Evolutionary conservation across 2,113 vertebrate species (phyloP), one percentile per base, ranked within the genome.

Genomic region (Pomatostomus ruficeps): DNA sequence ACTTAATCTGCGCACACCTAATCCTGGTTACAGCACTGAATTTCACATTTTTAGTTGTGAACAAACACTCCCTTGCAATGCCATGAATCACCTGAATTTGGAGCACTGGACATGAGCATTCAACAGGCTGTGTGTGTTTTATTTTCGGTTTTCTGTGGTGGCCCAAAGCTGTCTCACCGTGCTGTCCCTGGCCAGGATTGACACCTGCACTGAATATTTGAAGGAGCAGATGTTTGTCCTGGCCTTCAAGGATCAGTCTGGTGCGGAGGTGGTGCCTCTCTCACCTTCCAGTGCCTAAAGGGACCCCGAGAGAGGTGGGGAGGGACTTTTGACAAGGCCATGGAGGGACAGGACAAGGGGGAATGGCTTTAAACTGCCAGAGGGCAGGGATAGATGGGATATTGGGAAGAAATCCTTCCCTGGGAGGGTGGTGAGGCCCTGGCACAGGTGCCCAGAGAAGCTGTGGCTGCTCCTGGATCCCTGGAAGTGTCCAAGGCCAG

Each of bases 21-120:
- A 89, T 35, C n/a, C 36, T 0, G 0, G 20, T 36, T 43, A 25
- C 13, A 48, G 25, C 15, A 9, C 10, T 51, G 59, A n/a, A 4
- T 70, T n/a, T 76, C 21, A 10, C n/a, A 38, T 5, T 2, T n/a
- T 72, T 61, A 65, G 31, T 62, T 54, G 26, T 14, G 35, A 78
- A 45, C 15, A 93, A 88, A 65, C 33, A 3, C 21, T 61, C 35
- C 46, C 88, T 82, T 85, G 54, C 54, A 83, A 33, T 29, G 28
- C 43, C 3, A 2, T 1, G 14, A 54, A 25, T 66, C 49, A n/a
- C 42, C 33, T 70, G 49, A 43, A 54, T 87, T 85, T 62, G 57
- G 49, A 81, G 19, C 26, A 23, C 22, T 85, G 54, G 33, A 28
- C 21, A 9, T 7, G 55, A 75, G 6, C 15, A 59, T 1, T 42